Evolutionary conservation across 1,140 invertebrate genomes (phyloP).

Genomic region (Sycophaga agraensis): DNA sequence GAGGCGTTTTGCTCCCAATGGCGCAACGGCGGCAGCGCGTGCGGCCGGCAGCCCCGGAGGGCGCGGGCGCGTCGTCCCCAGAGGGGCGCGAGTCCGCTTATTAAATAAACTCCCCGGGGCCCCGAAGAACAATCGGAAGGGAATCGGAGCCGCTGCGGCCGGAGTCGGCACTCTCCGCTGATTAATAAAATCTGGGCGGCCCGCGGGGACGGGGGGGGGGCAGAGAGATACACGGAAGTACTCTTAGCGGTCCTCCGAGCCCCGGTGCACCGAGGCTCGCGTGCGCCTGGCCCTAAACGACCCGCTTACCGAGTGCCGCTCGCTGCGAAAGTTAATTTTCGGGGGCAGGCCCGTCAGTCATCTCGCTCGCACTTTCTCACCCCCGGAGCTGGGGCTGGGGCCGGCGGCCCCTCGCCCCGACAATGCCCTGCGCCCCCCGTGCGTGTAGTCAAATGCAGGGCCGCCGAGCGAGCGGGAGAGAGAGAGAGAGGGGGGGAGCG

Average conservation of each 20-base stretch:
- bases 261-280: background rate
- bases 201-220: too few relatives aligned
- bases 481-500: constrained; percentile 2
- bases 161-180: constrained; percentile 18
- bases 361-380: constrained; percentile 20
- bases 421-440: too few relatives aligned
- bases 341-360: constrained; percentile 43
- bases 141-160: constrained; percentile 6
- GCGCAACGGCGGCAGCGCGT: too few relatives aligned
- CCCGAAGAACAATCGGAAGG: constrained; percentile 13
- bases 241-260: constrained; percentile 1
- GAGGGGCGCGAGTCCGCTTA: too few relatives aligned
- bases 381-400: too few relatives aligned
- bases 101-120: background rate
- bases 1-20: too few relatives aligned
- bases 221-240: constrained; percentile 9
- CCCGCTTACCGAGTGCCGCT: too few relatives aligned
- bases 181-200: constrained; percentile 29
- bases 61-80: too few relatives aligned
- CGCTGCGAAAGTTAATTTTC: constrained; percentile 51
- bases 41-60: too few relatives aligned
- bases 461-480: constrained; percentile 17
- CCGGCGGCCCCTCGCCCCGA: too few relatives aligned
- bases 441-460: constrained; percentile 50
- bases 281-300: background rate